Evolutionary conservation across 2,113 vertebrate genomes (phyloP).

Genomic region (Pygoscelis adeliae): DNA sequence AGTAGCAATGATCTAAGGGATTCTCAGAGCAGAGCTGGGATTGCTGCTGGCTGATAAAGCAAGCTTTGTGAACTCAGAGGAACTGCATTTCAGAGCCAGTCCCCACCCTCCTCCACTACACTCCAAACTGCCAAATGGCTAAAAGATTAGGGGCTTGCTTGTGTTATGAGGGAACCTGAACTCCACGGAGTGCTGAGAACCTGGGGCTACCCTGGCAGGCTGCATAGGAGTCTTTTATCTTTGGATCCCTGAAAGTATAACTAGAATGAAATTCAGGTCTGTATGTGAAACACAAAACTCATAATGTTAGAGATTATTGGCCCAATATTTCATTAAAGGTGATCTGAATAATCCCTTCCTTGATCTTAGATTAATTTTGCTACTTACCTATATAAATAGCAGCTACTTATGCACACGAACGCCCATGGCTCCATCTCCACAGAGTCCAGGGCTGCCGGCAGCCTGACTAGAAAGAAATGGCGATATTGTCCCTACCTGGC

Average conservation of each 20-base stretch:
- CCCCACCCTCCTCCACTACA: not conserved
- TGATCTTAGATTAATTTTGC: not conserved
- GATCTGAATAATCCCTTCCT: not conserved
- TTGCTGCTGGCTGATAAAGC: not conserved
- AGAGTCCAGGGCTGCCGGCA: not conserved
- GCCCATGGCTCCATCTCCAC: not conserved
- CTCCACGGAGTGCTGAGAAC: fast-evolving
- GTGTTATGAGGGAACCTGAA: not conserved
- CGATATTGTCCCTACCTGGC: not conserved
- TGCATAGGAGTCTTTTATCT: not conserved
- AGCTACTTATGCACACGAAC: not conserved
- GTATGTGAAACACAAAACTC: not conserved
- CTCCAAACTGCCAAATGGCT: not conserved
- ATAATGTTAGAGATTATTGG: not conserved
- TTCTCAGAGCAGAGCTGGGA: not conserved
- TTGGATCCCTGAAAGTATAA: not conserved
- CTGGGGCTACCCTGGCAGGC: not conserved
- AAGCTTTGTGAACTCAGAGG: not conserved
- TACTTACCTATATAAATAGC: not conserved
- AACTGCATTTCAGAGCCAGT: not conserved
- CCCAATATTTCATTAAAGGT: not conserved
- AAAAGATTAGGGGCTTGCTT: not conserved
- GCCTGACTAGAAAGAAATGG: not conserved
- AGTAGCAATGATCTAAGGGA: not conserved
- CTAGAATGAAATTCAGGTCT: not conserved